phyloP scores from a whole-genome alignment of 2,113 vertebrate genomes.

The Laticauda laticaudata region DNA sequence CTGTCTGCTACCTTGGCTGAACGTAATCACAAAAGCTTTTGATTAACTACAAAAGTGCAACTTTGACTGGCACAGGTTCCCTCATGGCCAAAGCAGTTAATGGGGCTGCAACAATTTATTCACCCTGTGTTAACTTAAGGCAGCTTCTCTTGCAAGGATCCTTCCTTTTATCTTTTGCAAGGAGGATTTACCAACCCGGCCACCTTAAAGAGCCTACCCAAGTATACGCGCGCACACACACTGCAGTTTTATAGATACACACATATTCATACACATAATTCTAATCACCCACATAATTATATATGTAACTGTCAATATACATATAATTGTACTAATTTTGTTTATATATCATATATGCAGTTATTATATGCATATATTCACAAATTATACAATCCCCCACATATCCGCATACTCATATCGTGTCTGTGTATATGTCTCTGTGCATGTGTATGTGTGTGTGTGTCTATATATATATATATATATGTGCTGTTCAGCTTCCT shows the following conservation, averaged over 20 bases:
- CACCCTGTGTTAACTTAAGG: neutral
- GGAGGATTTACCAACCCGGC: neutral
- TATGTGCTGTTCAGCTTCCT: no score
- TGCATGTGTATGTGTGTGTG: no score
- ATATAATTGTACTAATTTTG: neutral
- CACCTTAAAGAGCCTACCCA: neutral
- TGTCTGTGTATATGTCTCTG: no score
- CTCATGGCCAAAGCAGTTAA: neutral
- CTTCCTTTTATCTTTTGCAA: neutral
- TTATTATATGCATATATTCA: no score
- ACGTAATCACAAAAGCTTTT: neutral
- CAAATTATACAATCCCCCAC: no score
- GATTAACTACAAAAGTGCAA: neutral
- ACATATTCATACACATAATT: neutral
- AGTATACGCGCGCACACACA: neutral
- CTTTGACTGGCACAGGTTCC: rapidly evolving
- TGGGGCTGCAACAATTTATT: neutral
- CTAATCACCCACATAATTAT: neutral
- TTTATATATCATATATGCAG: neutral
- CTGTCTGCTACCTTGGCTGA: neutral
- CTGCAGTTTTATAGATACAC: neutral
- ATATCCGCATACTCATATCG: no score
- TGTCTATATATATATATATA: no score
- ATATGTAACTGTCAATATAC: neutral
- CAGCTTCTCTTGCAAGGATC: neutral